phyloP scores from a whole-genome alignment of 2,888 invertebrate genomes.

The Geotrupes spiniger region DNA sequence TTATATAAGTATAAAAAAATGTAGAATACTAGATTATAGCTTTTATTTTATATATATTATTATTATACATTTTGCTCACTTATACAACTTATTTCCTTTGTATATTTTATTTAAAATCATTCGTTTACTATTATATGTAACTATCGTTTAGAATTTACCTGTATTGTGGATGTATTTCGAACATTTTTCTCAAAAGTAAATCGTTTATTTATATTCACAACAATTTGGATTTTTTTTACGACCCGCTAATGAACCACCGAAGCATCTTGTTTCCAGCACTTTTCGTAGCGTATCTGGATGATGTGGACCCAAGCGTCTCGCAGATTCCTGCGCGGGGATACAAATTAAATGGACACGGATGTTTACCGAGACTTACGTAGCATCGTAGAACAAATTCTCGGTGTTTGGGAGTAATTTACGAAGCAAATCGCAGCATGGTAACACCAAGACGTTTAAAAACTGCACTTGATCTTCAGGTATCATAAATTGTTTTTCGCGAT shows the following conservation, averaged over 20 bases:
- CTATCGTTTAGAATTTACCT: not conserved
- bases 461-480: slow-evolving; percentile 64
- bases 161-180: slow-evolving; percentile 1
- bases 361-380: slow-evolving; percentile 46
- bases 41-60: slow-evolving; percentile 16
- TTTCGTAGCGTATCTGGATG: slow-evolving; percentile 56
- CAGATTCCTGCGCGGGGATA: slow-evolving; percentile 47
- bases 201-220: slow-evolving; percentile 2
- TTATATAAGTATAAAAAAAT: slow-evolving; percentile 5
- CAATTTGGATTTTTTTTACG: not conserved
- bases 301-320: slow-evolving; percentile 60
- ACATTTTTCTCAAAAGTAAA: slow-evolving; percentile 3
- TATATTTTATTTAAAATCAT: slow-evolving; percentile 7
- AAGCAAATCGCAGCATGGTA: slow-evolving; percentile 58
- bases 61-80: slow-evolving; percentile 13
- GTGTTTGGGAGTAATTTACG: slow-evolving; percentile 56
- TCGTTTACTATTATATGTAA: slow-evolving; percentile 4
- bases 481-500: slow-evolving; percentile 56
- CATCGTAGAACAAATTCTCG: slow-evolving; percentile 51
- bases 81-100: slow-evolving; percentile 11
- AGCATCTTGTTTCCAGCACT: slow-evolving; percentile 57
- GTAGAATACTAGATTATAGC: no score
- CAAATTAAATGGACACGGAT: slow-evolving; percentile 1
- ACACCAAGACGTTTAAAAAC: slow-evolving; percentile 59
- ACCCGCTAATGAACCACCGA: slow-evolving; percentile 33